phyloP scores from a whole-genome alignment of 2,888 invertebrate species.

The Phlogophora meticulosa region DNA sequence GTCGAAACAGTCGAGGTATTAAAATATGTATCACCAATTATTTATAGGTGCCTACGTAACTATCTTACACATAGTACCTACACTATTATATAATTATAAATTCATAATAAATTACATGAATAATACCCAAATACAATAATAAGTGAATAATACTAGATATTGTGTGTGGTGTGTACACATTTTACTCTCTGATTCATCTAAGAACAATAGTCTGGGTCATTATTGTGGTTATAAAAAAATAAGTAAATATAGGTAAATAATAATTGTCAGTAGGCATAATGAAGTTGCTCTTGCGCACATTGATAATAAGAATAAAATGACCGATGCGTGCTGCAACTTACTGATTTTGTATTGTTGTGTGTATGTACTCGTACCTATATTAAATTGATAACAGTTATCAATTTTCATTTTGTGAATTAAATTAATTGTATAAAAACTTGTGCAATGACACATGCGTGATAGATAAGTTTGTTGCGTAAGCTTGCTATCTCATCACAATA shows the following conservation, averaged over 20 bases:
- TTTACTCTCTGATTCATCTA: conserved; percentile 40
- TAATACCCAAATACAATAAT: neutral
- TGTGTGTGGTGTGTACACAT: neutral
- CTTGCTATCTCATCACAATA: neutral
- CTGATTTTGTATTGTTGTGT: conserved; percentile 48
- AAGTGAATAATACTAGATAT: neutral
- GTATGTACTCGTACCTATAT: neutral
- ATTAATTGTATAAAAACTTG: conserved; percentile 21
- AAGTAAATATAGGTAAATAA: conserved; percentile 21
- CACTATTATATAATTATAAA: too few relatives aligned
- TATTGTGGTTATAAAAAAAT: conserved; percentile 36
- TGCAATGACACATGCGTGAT: neutral
- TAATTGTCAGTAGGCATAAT: conserved; percentile 8
- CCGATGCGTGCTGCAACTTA: conserved; percentile 44
- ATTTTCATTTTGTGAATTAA: conserved; percentile 24
- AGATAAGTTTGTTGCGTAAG: neutral
- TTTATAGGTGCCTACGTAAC: neutral
- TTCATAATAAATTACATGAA: conserved; percentile 6
- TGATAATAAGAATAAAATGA: conserved; percentile 55
- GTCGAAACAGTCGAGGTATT: too few relatives aligned
- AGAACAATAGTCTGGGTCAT: conserved; percentile 20
- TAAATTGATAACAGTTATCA: conserved; percentile 42
- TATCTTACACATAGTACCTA: neutral
- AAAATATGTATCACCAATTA: too few relatives aligned
- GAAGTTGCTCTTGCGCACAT: conserved; percentile 7